Conservation (phyloP, 2,888 invertebrate genomes). For the Pristionchus fissidentatus region DNA sequence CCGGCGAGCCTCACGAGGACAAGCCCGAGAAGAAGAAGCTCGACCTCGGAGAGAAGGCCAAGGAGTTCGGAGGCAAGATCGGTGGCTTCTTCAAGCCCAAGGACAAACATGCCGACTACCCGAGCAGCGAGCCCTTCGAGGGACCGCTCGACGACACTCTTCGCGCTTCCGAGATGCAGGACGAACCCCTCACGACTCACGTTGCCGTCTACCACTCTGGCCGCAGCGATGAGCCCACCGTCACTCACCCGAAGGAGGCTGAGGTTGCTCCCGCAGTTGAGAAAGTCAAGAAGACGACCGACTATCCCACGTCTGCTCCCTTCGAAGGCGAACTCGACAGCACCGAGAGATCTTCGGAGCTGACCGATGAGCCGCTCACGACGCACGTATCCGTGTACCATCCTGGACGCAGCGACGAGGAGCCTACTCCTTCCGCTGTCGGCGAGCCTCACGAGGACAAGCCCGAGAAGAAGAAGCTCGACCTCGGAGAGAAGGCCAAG, state of each 20-base stretch:
- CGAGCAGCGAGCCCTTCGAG: background rate
- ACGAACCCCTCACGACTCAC: background rate
- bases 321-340: background rate
- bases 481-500: background rate
- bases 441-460: background rate
- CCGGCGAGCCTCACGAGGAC: background rate
- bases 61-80: constrained; percentile 5
- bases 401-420: background rate
- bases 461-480: background rate
- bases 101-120: constrained; percentile 10
- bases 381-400: background rate
- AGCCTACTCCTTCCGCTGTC: background rate
- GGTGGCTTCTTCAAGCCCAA: background rate
- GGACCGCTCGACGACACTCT: background rate
- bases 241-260: background rate
- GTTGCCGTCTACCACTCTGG: background rate
- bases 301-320: background rate
- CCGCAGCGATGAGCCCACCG: background rate
- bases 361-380: background rate
- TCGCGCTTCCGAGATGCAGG: background rate
- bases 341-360: background rate
- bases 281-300: background rate
- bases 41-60: constrained; percentile 7
- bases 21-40: constrained; percentile 20
- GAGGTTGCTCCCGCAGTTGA: background rate